Base-by-base conservation (phyloP, 2,888 invertebrate genomes). In the Globia sparganii region DNA sequence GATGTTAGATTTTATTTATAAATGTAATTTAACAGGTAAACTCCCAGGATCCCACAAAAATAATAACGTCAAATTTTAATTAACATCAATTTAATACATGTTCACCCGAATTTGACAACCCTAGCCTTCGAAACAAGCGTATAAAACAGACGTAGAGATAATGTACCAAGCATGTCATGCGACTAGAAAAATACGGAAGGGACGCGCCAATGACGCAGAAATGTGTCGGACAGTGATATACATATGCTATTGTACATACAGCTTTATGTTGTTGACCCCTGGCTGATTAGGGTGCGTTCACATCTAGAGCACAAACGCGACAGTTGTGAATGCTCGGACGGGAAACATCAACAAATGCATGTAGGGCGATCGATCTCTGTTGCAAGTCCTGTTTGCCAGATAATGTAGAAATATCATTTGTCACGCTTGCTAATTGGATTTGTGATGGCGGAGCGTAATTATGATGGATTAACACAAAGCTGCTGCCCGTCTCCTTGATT, bases 141-240 rank as follows among this genome's bases (percentile, higher is more conserved):
- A 73, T 46, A 49, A 70, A 88, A 83, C 88, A 86, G 88, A 86
- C 83, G 87, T 77, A 86, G 61, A 86, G 75, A 77, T 87, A 85
- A 87, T 80, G 58, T 80, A 40, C 49, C 46, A 72, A 53, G 66
- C 64, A 70, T 83, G 86, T 77, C 84, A 72, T 46, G 68, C 46
- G 62, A 72, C 61, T 84, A 83, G 80, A 84, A 86, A 88, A 83
- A 86, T 86, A 86, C 66, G 71, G 65, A 69, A 80, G 56, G 75
- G 84, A 75, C 84, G 43, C 31, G 43, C 56, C 73, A 74, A 78
- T 83, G 86, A 79, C 70, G 75, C 69, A 76, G 69, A 80, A 79
- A 86, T 86, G 74, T 86, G 66, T 69, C 61, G 37, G 78, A 21
- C 78, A 58, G 58, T 82, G 40, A 59, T 61, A 61, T 73, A 74